A percentile compares a stretch with the other conserved stretches of the same genome.
Conservation (phyloP, 2,113 vertebrate species). For the Oncorhynchus nerka region DNA sequence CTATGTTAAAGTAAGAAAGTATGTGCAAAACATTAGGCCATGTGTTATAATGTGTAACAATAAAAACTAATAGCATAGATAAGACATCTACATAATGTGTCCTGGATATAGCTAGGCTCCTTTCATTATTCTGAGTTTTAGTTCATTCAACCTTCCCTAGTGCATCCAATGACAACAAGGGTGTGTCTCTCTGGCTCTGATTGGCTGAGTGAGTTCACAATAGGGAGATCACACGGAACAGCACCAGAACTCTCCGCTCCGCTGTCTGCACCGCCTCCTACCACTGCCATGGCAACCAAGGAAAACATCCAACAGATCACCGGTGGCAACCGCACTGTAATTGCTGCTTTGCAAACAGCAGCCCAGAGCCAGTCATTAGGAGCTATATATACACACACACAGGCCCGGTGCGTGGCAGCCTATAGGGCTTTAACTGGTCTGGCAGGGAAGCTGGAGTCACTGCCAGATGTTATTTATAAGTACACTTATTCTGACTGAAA, state of each 20-base stretch:
- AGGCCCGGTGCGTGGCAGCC: conserved; percentile 42
- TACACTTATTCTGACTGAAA: conserved; percentile 38
- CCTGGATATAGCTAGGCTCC: too few relatives aligned
- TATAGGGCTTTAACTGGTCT: conserved; percentile 41
- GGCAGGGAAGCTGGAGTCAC: conserved; percentile 30
- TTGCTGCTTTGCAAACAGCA: conserved; percentile 50
- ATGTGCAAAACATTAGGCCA: background rate
- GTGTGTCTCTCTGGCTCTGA: background rate
- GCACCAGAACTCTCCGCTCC: background rate
- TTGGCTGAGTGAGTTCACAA: conserved; percentile 30
- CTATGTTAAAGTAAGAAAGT: too few relatives aligned
- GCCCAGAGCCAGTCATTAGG: conserved; percentile 60
- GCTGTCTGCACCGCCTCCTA: conserved; percentile 38
- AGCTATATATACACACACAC: conserved; percentile 70
- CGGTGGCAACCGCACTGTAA: conserved; percentile 55
- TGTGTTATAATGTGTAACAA: background rate
- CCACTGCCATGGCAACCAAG: conserved; percentile 42
- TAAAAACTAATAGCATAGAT: too few relatives aligned
- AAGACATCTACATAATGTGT: too few relatives aligned
- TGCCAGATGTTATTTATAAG: conserved; percentile 65
- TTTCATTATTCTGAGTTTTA: too few relatives aligned
- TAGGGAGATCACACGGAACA: background rate
- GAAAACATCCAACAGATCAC: conserved; percentile 49
- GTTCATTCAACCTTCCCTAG: too few relatives aligned
- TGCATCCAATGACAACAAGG: background rate